A percentile compares a stretch with the other conserved stretches of the same genome.
These are phyloP conservation scores for Agrotis exclamationis DNA, from an alignment of 2,888 invertebrate genomes.

Conservation along the genomic window DNA sequence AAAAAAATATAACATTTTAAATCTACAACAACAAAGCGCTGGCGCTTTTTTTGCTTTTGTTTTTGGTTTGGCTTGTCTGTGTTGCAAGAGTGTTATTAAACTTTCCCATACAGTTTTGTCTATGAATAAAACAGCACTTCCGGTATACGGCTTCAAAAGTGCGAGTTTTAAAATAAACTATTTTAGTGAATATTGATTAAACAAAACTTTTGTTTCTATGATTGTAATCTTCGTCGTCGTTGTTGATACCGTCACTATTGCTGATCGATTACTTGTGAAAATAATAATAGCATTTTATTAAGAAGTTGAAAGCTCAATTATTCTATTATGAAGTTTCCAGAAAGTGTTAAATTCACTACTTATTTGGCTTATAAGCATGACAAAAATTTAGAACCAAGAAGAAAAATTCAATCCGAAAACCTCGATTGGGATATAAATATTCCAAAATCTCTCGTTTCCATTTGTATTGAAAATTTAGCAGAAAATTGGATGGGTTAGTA, in stretches of 20 bases:
- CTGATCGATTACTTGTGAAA: not conserved
- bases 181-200: conserved; percentile 24
- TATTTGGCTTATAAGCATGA: conserved; percentile 84
- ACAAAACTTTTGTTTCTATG: conserved; percentile 47
- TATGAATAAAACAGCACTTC: conserved; percentile 45
- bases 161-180: conserved; percentile 5
- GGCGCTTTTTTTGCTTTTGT: too few species aligned
- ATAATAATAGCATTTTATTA: not conserved
- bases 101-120: conserved; percentile 30
- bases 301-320: not conserved
- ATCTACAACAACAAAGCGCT: not conserved
- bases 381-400: conserved; percentile 77
- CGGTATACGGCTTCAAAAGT: conserved; percentile 3
- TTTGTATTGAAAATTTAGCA: conserved; percentile 88
- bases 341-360: conserved; percentile 83
- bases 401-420: conserved; percentile 88
- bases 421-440: conserved; percentile 89
- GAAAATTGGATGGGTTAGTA: conserved; percentile 85
- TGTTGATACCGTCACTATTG: not conserved
- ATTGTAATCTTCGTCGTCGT: conserved; percentile 22
- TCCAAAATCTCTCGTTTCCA: conserved; percentile 83
- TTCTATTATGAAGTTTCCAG: conserved; percentile 78
- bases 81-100: conserved; percentile 21
- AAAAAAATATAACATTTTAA: not conserved
- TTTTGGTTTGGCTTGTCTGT: not conserved